phyloP scores from a whole-genome alignment of 1,140 invertebrate species.

The Lucilia sericata region DNA sequence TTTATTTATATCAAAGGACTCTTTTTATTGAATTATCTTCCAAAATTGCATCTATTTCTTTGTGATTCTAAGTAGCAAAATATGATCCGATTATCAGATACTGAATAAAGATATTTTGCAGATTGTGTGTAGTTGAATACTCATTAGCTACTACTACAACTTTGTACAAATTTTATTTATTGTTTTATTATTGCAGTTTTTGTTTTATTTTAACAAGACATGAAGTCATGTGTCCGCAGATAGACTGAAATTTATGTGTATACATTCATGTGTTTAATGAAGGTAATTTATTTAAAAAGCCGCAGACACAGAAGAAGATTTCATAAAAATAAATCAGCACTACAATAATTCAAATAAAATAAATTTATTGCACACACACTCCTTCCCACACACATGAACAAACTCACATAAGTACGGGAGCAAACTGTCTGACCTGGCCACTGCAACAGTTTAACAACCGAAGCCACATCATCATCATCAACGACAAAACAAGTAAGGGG shows the following conservation, averaged over 20 bases:
- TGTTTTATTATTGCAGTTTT: background rate
- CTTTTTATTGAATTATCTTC: too few relatives aligned
- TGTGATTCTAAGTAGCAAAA: too few relatives aligned
- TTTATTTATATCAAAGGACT: too few relatives aligned
- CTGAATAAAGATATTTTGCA: too few relatives aligned
- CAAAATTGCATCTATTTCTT: too few relatives aligned
- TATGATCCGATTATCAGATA: too few relatives aligned
- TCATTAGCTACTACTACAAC: too few relatives aligned
- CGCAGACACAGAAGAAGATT: slow-evolving; percentile 38
- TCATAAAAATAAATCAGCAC: slow-evolving; percentile 40
- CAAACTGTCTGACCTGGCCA: slow-evolving; percentile 9
- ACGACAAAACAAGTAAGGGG: background rate
- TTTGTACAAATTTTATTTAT: background rate
- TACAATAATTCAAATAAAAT: slow-evolving; percentile 43
- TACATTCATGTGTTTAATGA: slow-evolving; percentile 34
- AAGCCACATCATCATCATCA: background rate
- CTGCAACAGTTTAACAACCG: slow-evolving; percentile 28
- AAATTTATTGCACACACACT: slow-evolving; percentile 25
- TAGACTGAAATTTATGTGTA: slow-evolving; percentile 26
- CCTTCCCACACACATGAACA: background rate
- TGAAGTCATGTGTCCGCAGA: background rate
- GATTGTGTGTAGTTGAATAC: too few relatives aligned
- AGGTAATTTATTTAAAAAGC: slow-evolving; percentile 44
- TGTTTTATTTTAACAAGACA: background rate
- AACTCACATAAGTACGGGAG: too few relatives aligned